phyloP scores from a whole-genome alignment of 2,888 invertebrate species.

The Prosopocoilus inquinatus region DNA sequence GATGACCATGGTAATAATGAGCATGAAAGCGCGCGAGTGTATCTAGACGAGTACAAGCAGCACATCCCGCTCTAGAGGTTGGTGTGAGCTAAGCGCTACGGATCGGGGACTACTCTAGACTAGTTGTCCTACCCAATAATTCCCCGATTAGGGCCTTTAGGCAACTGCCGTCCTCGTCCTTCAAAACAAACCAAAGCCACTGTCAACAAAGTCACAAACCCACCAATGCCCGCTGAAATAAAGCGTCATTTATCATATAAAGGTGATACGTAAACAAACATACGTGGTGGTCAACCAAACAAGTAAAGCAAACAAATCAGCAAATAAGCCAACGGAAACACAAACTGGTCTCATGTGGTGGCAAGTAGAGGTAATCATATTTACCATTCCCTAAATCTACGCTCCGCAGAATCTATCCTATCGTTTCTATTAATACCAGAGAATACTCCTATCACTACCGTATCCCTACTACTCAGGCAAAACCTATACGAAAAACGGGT shows the following conservation, averaged over 20 bases:
- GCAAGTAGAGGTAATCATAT: slow-evolving; percentile 20
- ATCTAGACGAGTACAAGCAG: slow-evolving; percentile 45
- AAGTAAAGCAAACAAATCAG: slow-evolving; percentile 43
- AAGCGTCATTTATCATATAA: slow-evolving; percentile 38
- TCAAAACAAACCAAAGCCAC: slow-evolving; percentile 49
- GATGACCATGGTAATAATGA: neutral
- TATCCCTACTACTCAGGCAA: slow-evolving; percentile 16
- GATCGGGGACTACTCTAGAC: slow-evolving; percentile 30
- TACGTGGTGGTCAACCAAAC: slow-evolving; percentile 33
- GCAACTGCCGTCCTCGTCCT: slow-evolving; percentile 44
- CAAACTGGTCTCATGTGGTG: slow-evolving; percentile 28
- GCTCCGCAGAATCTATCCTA: slow-evolving; percentile 8
- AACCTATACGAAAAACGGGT: neutral
- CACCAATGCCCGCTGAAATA: slow-evolving; percentile 46
- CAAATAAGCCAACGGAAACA: slow-evolving; percentile 39
- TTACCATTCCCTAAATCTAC: slow-evolving; percentile 28
- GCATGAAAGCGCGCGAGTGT: slow-evolving; percentile 20
- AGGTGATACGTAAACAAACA: slow-evolving; percentile 12
- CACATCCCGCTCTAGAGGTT: slow-evolving; percentile 30
- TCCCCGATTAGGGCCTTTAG: slow-evolving; percentile 39
- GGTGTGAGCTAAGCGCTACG: slow-evolving; percentile 37
- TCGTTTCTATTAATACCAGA: slow-evolving; percentile 16
- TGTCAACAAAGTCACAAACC: slow-evolving; percentile 50
- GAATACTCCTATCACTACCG: slow-evolving; percentile 5
- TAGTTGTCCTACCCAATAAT: slow-evolving; percentile 41